These are phyloP conservation scores for Brachyptera putata DNA, from an alignment of 2,888 invertebrate species.

Conservation along the genomic window DNA sequence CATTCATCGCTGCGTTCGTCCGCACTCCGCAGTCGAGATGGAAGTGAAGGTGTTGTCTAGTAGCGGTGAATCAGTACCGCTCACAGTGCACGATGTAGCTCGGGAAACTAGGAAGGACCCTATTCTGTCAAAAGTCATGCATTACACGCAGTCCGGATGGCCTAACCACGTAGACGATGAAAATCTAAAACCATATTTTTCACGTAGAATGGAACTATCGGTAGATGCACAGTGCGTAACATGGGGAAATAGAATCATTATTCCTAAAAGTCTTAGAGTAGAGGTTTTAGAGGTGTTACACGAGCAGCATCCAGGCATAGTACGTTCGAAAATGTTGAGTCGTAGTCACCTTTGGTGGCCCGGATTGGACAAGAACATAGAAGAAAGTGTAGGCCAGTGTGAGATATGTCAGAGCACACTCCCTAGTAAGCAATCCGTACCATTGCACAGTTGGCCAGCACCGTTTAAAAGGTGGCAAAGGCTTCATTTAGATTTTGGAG, in stretches of 20 bases:
- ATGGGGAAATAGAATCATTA: constrained; percentile 33
- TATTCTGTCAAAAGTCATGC: constrained; percentile 3
- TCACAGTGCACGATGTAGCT: neutral
- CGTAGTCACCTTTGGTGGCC: constrained; percentile 31
- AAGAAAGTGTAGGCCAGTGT: constrained; percentile 24
- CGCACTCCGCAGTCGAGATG: neutral
- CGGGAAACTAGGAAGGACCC: neutral
- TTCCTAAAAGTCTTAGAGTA: constrained; percentile 21
- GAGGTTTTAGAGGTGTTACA: constrained; percentile 4
- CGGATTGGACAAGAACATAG: constrained; percentile 28
- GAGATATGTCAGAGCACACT: constrained; percentile 26
- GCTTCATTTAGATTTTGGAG: constrained; percentile 34
- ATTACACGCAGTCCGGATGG: constrained; percentile 5
- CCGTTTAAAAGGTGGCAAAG: constrained; percentile 33
- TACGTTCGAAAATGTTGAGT: constrained; percentile 23
- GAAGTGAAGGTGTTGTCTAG: neutral
- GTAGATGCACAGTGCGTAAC: constrained; percentile 26
- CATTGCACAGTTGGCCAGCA: constrained; percentile 33
- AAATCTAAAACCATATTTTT: constrained; percentile 9
- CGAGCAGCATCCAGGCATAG: constrained; percentile 14
- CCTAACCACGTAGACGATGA: neutral
- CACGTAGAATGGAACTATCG: constrained; percentile 2
- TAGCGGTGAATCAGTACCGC: neutral
- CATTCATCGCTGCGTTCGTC: neutral
- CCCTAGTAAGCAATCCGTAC: constrained; percentile 29